Evolutionary conservation across 2,888 invertebrate species (phyloP).

Genomic region (Pristionchus fissidentatus): DNA sequence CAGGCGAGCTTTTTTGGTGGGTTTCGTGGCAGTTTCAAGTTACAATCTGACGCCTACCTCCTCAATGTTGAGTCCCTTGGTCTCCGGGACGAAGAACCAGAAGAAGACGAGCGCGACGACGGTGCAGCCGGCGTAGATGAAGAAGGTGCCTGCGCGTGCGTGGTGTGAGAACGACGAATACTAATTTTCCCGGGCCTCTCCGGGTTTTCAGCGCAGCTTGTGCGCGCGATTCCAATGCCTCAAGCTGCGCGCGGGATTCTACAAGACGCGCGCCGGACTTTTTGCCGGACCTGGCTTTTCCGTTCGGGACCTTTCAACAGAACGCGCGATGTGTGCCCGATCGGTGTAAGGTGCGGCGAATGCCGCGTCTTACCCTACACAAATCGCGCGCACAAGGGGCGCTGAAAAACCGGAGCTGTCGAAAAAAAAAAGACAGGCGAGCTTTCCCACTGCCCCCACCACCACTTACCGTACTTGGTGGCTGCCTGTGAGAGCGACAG

Average conservation of each 20-base stretch:
- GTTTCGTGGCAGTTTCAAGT: not conserved
- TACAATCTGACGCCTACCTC: slow-evolving; percentile 75
- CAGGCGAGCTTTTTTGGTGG: too few species aligned
- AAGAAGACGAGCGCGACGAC: slow-evolving; percentile 78
- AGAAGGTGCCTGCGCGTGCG: slow-evolving; percentile 78
- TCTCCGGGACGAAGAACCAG: slow-evolving; percentile 79
- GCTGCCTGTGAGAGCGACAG: slow-evolving; percentile 72
- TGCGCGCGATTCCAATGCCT: too few species aligned
- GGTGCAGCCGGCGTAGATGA: slow-evolving; percentile 79
- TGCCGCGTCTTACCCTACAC: too few species aligned
- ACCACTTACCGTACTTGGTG: slow-evolving; percentile 67
- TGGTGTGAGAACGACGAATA: slow-evolving; percentile 2
- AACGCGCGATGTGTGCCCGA: too few species aligned
- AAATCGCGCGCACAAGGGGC: too few species aligned
- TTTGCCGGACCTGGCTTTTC: too few species aligned
- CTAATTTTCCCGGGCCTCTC: not conserved
- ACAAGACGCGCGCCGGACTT: too few species aligned
- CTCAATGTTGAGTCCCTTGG: slow-evolving; percentile 79
- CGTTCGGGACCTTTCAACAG: too few species aligned
- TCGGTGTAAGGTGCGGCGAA: too few species aligned
- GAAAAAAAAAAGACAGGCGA: not conserved
- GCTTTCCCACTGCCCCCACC: not conserved
- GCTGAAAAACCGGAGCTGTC: too few species aligned
- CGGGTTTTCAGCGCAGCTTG: too few species aligned
- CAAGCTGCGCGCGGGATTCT: too few species aligned